phyloP scores from a whole-genome alignment of 2,888 invertebrate genomes.

The Arge pagana region DNA sequence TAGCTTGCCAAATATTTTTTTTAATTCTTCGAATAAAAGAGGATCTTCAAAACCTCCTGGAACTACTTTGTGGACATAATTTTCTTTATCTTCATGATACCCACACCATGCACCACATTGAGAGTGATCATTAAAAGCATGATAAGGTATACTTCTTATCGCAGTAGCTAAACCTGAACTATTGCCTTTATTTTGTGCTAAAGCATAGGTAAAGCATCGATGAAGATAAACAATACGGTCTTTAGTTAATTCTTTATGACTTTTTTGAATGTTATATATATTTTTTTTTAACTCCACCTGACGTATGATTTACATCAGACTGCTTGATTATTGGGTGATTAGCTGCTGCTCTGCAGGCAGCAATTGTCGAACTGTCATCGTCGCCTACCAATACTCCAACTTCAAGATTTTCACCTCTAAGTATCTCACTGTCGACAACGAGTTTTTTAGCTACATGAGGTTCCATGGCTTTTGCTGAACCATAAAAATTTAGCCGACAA shows the following conservation, averaged over 20 bases:
- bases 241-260: not conserved
- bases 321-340: too few relatives aligned
- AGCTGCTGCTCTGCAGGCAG: too few relatives aligned
- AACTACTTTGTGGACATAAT: constrained; percentile 22
- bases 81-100: constrained; percentile 15
- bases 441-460: constrained; percentile 26
- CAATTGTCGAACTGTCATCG: constrained; percentile 29
- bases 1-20: constrained; percentile 22
- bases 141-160: constrained; percentile 11
- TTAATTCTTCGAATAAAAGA: constrained; percentile 23
- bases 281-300: not conserved
- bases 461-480: constrained; percentile 36
- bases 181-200: constrained; percentile 14
- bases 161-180: constrained; percentile 6
- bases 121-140: constrained; percentile 19
- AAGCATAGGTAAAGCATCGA: constrained; percentile 14
- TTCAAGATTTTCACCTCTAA: constrained; percentile 20
- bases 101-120: constrained; percentile 19
- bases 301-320: not conserved
- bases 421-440: constrained; percentile 20
- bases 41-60: constrained; percentile 24
- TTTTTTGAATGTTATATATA: not conserved
- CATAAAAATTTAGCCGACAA: constrained; percentile 30
- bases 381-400: constrained; percentile 29
- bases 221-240: constrained; percentile 6